Percentiles rank a stretch among this genome's conserved stretches.
These are phyloP conservation scores for Anhinga rufa DNA, from an alignment of 2,113 vertebrate species.

Conservation along the genomic window DNA sequence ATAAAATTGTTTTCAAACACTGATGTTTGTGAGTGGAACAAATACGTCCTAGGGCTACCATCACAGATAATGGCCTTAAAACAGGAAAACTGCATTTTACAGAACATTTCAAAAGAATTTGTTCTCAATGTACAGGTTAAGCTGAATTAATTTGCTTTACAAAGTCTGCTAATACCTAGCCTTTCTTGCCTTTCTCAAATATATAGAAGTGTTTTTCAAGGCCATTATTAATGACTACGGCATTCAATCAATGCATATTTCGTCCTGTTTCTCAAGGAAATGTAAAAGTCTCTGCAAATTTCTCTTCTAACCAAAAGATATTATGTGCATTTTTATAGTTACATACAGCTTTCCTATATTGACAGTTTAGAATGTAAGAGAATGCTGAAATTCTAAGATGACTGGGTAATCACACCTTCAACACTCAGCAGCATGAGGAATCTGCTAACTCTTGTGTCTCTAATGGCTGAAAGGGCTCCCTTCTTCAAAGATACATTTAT, in stretches of 20 bases:
- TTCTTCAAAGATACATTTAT: background rate
- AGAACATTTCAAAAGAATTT: background rate
- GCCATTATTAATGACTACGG: background rate
- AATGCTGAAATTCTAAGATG: background rate
- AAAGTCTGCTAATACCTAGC: background rate
- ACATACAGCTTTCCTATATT: background rate
- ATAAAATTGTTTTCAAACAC: background rate
- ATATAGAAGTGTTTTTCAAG: background rate
- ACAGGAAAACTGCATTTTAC: background rate
- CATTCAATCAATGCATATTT: background rate
- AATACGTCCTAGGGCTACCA: background rate
- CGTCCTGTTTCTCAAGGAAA: background rate
- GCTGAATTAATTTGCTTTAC: background rate
- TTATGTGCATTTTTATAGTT: background rate
- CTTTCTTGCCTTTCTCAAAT: background rate
- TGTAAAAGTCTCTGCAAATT: background rate
- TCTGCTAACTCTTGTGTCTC: background rate
- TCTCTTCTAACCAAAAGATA: background rate
- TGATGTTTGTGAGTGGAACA: background rate
- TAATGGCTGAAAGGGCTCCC: background rate
- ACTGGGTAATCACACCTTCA: background rate
- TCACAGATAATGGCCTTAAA: background rate
- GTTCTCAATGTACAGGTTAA: background rate
- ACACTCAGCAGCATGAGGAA: background rate
- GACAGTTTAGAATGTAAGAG: background rate